A percentile compares a stretch with the other conserved stretches of the same genome.
These are phyloP conservation scores for Drosophila tripunctata DNA, from an alignment of 2,888 invertebrate genomes.

Conservation along the genomic window DNA sequence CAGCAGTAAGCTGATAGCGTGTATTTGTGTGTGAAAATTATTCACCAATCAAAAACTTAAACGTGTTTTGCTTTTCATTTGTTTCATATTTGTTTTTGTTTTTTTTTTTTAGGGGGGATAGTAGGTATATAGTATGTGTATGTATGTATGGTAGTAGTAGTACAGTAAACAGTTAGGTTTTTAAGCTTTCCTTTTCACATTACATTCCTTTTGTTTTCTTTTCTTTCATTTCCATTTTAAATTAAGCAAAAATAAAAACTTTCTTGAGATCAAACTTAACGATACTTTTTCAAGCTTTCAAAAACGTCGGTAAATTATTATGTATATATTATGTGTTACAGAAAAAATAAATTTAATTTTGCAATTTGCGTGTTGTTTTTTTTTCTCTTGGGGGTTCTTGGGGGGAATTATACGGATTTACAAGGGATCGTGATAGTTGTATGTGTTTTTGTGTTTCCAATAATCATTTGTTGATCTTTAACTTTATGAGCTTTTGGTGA, in stretches of 20 bases:
- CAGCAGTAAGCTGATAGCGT: slow-evolving; percentile 26
- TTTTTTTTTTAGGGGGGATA: slow-evolving; percentile 24
- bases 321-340: slow-evolving; percentile 41
- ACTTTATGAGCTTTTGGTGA: slow-evolving; percentile 36
- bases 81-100: not conserved
- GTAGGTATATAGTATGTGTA: slow-evolving; percentile 51
- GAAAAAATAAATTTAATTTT: slow-evolving; percentile 33
- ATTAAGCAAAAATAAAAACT: slow-evolving; percentile 73
- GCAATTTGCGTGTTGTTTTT: slow-evolving; percentile 16
- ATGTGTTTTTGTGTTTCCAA: slow-evolving; percentile 6
- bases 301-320: slow-evolving; percentile 47
- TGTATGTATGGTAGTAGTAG: slow-evolving; percentile 62
- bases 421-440: slow-evolving; percentile 40
- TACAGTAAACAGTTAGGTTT: slow-evolving; percentile 71
- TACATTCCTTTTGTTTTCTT: slow-evolving; percentile 28
- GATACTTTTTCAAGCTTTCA: slow-evolving; percentile 74
- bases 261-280: slow-evolving; percentile 80
- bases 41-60: slow-evolving; percentile 62
- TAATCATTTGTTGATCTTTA: slow-evolving; percentile 32
- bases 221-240: slow-evolving; percentile 56
- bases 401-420: slow-evolving; percentile 35
- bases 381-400: slow-evolving; percentile 21
- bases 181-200: slow-evolving; percentile 42
- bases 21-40: slow-evolving; percentile 12
- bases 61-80: slow-evolving; percentile 31